Conservation (phyloP, 2,797 vertebrate genomes). For the Cyprinodon diabolis region DNA sequence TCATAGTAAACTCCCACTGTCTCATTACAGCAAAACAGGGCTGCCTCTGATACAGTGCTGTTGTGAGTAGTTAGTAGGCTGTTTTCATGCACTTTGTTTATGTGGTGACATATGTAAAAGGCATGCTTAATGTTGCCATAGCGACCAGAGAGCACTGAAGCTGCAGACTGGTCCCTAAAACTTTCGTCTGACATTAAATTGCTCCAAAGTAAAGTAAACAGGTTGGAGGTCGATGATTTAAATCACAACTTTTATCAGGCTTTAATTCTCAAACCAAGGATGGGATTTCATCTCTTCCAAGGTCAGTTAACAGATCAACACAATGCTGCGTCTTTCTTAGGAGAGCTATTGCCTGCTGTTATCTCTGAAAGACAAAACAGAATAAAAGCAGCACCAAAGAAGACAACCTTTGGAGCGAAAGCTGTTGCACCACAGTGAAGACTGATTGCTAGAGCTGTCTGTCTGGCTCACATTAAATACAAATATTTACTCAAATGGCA, state of each 20-base stretch:
- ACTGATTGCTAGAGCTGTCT: neutral
- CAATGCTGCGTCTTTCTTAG: neutral
- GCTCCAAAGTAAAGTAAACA: no score
- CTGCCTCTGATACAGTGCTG: no score
- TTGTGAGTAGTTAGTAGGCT: no score
- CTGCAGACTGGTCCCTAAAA: no score
- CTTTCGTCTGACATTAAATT: no score
- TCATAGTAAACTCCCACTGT: no score
- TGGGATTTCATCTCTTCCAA: neutral
- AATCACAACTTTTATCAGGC: neutral
- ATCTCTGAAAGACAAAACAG: neutral
- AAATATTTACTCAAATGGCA: neutral
- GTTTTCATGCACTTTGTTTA: no score
- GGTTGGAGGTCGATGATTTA: no score
- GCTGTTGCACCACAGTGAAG: neutral
- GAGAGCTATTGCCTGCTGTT: neutral
- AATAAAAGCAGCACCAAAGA: neutral
- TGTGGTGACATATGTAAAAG: no score
- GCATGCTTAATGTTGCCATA: no score
- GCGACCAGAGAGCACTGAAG: no score
- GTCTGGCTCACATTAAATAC: neutral
- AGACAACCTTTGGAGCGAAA: neutral
- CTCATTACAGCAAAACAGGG: no score
- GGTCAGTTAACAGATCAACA: conserved; percentile 2
- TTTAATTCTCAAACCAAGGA: neutral